Evolutionary conservation across 2,888 invertebrate genomes (phyloP), one percentile per base, ranked within the genome.

Genomic region (Andrena hattorfiana): DNA sequence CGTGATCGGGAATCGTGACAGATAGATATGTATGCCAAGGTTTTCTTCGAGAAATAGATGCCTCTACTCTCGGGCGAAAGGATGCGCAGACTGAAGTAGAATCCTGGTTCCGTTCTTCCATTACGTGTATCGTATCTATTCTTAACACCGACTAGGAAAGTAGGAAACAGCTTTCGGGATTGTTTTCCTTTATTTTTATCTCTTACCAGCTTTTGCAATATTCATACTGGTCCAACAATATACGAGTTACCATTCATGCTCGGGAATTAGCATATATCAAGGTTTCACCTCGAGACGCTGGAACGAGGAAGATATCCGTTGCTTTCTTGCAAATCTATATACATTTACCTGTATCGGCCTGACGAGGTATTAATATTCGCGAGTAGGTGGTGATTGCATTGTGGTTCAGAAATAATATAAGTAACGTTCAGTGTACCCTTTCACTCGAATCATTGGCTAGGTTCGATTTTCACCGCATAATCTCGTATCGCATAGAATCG

Each of bases 1-100:
- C 84, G 84, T 84, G 84, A 79, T 84, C 71, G 72, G 56, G 72
- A 72, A 76, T 79, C 67, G 84, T 80, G 75, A 79, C 84, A 59
- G 70, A 63, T 23, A 20, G 59, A 51, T 74, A 78, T 79, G 73
- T 76, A 73, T 73, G 84, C 76, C 84, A 76, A 79, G 79, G 76
- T 75, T 84, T 62, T 51, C 72, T 48, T 13, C 8, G 26, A 32
- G 75, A 69, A 68, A 73, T 49, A 73, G 72, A 70, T 56, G 69
- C 69, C 48, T 70, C 64, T 20, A 7, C 63, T 26, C 49, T 10
- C 32, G 10, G 49, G 51, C 20, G 63, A 56, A 48, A 63, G 70
- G 70, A 83, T 4, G 72, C 42, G 64, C 69, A 48, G 23, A 72
- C 10, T 13, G 10, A 59, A n/a, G 54, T 16, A n/a, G 35, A 26